These are phyloP conservation scores for Xylocampa areola DNA, from an alignment of 2,888 invertebrate species.

Conservation along the genomic window DNA sequence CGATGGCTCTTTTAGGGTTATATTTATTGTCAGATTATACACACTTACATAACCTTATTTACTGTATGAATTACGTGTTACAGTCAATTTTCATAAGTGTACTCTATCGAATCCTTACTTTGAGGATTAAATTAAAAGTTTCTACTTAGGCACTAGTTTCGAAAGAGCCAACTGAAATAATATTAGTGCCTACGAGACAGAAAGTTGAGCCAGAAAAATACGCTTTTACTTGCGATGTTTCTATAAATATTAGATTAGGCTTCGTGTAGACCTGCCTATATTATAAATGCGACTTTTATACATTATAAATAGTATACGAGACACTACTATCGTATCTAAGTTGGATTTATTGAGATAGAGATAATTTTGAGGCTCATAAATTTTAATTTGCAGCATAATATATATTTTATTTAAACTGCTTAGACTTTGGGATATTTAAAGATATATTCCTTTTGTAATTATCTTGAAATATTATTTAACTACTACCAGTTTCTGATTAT, in stretches of 20 bases:
- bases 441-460: no score
- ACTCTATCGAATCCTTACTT: constrained; percentile 35
- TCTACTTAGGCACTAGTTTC: constrained; percentile 17
- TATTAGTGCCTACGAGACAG: constrained; percentile 17
- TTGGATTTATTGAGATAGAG: constrained; percentile 39
- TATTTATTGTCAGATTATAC: constrained; percentile 58
- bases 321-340: constrained; percentile 19
- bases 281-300: constrained; percentile 20
- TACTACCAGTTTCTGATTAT: no score
- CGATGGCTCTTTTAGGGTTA: constrained; percentile 70
- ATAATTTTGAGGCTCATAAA: constrained; percentile 36
- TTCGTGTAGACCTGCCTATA: constrained; percentile 17
- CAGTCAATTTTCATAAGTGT: constrained; percentile 40
- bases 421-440: background rate
- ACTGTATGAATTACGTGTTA: constrained; percentile 40
- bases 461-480: no score
- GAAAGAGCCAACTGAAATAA: constrained; percentile 29
- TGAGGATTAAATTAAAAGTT: constrained; percentile 43
- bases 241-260: constrained; percentile 44
- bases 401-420: constrained; percentile 24
- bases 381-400: constrained; percentile 24
- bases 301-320: constrained; percentile 19
- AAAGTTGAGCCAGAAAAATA: constrained; percentile 42
- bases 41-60: constrained; percentile 44
- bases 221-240: constrained; percentile 34